Evolutionary conservation across 2,888 invertebrate species (phyloP), one percentile per base, ranked within the genome.

Genomic region (Apodemia zela): DNA sequence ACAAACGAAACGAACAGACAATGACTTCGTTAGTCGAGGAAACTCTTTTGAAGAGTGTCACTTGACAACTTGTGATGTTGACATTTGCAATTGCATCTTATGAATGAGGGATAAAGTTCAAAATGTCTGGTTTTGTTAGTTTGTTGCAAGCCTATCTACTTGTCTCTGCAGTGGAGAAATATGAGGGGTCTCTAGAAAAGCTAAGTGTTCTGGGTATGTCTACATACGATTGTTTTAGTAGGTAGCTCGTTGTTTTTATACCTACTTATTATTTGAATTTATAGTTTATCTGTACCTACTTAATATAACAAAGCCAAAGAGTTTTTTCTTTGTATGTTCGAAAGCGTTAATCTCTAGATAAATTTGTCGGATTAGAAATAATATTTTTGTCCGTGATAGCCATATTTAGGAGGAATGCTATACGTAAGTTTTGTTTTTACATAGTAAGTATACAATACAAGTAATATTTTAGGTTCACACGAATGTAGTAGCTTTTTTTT

Each of bases 21-120:
- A 88, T 85, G 87, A 78, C 82, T 88, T 62, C 62, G 58, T 62
- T 62, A 62, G 62, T 59, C 73, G 72, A 73, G 75, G 85, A 84
- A 71, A 78, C 86, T 78, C 84, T 84, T 74, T 73, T 75, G 62
- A 62, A 75, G 67, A 80, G 84, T 80, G 82, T 80, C 86, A 81
- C 83, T 86, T 75, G 81, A 81, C 65, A 59, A 65, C 63, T 60
- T 68, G 64, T 65, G 58, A 25, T 67, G 57, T 21, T 42, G 4
- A 42, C 5, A 42, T 42, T 13, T 13, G 1, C 18, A 21, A 54
- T 21, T 54, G 15, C 2, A 21, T 21, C 21, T 54, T 54, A 54
- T 6, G 11, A 15, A 11, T 54, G 25, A 13, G 6, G 15, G 2
- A 54, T 54, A 54, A 54, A 15, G 54, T 18, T 54, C 21, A 54